A percentile compares a stretch with the other conserved stretches of the same genome.
Evolutionary conservation across 2,888 invertebrate genomes (phyloP).

Genomic region (Spodoptera exigua): DNA sequence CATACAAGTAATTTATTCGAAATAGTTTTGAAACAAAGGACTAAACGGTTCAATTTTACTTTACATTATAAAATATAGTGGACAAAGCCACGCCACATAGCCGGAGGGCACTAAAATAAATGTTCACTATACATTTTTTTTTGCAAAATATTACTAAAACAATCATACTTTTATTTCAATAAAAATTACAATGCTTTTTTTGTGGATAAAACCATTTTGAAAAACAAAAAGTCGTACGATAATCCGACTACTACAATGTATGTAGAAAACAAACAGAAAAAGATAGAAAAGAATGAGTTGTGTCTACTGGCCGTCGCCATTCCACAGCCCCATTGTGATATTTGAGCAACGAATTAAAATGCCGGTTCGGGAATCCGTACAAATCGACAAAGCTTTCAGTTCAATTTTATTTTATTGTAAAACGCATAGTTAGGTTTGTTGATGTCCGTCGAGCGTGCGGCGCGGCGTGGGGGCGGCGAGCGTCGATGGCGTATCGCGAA

Average conservation of each 20-base stretch:
- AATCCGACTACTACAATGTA: background rate
- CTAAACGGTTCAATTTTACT: constrained; percentile 16
- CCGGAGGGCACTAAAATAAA: background rate
- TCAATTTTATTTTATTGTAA: constrained; percentile 60
- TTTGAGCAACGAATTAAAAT: constrained; percentile 55
- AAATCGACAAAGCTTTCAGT: constrained; percentile 57
- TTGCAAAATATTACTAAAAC: too few species aligned
- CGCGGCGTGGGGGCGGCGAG: constrained; percentile 11
- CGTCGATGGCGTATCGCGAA: constrained; percentile 41
- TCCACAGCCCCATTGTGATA: constrained; percentile 33
- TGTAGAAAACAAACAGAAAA: too few species aligned
- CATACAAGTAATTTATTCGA: background rate
- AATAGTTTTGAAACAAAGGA: constrained; percentile 7
- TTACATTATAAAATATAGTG: constrained; percentile 10
- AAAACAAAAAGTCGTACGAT: too few species aligned
- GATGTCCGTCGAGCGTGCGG: constrained; percentile 40
- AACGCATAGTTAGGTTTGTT: constrained; percentile 52
- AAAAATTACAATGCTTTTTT: too few species aligned
- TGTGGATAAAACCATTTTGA: too few species aligned
- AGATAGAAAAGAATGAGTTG: background rate
- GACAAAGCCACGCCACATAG: constrained; percentile 9
- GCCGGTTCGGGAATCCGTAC: constrained; percentile 49
- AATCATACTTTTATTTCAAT: too few species aligned
- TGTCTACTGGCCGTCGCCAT: constrained; percentile 2
- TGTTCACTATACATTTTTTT: too few species aligned